These are phyloP conservation scores for Gambelia wislizenii DNA, from an alignment of 2,797 vertebrate species.

Conservation along the genomic window DNA sequence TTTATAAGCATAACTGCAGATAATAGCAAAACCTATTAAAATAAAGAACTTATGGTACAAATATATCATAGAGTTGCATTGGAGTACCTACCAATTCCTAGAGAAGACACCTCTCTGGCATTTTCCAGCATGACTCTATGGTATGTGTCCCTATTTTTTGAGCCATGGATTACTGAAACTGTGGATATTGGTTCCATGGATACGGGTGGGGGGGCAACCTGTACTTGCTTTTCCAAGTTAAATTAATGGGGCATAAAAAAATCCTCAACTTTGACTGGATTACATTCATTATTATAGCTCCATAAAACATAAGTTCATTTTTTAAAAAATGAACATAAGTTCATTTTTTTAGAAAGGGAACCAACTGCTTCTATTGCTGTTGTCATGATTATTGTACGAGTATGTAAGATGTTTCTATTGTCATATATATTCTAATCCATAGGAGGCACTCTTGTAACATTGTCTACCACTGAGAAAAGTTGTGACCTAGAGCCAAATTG, in stretches of 20 bases:
- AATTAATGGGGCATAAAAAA: background rate
- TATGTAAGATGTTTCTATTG: background rate
- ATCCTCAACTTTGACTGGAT: background rate
- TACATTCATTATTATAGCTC: background rate
- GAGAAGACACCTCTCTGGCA: too few species aligned
- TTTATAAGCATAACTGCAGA: too few species aligned
- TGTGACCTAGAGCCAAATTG: background rate
- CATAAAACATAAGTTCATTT: background rate
- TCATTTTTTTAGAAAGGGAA: background rate
- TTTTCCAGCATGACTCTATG: too few species aligned
- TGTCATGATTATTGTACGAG: background rate
- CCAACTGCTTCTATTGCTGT: background rate
- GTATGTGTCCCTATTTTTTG: too few species aligned
- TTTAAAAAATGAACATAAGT: too few species aligned
- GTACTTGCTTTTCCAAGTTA: background rate
- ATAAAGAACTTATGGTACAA: too few species aligned
- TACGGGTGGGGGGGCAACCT: too few species aligned
- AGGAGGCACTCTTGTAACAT: conserved; percentile 57
- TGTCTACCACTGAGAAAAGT: background rate
- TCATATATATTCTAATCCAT: background rate
- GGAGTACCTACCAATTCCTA: too few species aligned
- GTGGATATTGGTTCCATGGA: too few species aligned
- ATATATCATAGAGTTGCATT: too few species aligned
- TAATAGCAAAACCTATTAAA: too few species aligned
- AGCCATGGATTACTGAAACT: too few species aligned